Evolutionary conservation across 23 tunicate genomes (phyloP), one percentile per base, ranked within the genome.

Genomic region (Pegea sp.): DNA sequence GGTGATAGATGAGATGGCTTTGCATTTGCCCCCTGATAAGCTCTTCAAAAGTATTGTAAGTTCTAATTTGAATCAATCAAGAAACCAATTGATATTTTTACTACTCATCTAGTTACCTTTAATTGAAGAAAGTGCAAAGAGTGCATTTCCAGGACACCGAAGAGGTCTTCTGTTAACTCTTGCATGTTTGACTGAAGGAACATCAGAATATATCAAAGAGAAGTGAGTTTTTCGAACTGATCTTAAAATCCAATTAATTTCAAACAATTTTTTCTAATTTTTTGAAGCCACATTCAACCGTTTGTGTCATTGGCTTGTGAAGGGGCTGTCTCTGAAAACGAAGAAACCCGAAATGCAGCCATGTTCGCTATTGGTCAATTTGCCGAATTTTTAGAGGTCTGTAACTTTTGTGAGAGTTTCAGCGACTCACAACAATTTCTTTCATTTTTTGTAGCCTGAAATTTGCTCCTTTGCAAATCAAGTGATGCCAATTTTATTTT

Each of bases 311-410:
- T 66, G 2, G 75, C 69, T 4, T 81, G 94, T 54, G 53, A 67
- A 0, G 81, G 73, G 3, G 71, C 70, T 7, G 26, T 56, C 2
- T 67, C 69, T 38, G 49, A 70, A 3, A 60, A 65, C 43, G 52
- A 59, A 13, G 42, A 56, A 22, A 70, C 72, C 16, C 48, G 94
- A 24, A 73, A 62, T 33, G 94, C 94, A 42, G 78, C 94, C 21
- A 33, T 81, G 70, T 81, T 81, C 61, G 81, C 94, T 31, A 59
- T 81, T 43, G 94, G 94, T 2, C 94, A 81, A 42, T 81, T 81
- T 53, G 69, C 94, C 1, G 94, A 81, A 38, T 69, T 68, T 62
- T 65, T 81, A 31, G 71, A 72, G 66, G 94, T 72, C 5, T 28
- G 42, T 55, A 8, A 6, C 13, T 25, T 5, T 55, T 26, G 5